phyloP scores from a whole-genome alignment of 2,888 invertebrate genomes.

The Andrena praecox region DNA sequence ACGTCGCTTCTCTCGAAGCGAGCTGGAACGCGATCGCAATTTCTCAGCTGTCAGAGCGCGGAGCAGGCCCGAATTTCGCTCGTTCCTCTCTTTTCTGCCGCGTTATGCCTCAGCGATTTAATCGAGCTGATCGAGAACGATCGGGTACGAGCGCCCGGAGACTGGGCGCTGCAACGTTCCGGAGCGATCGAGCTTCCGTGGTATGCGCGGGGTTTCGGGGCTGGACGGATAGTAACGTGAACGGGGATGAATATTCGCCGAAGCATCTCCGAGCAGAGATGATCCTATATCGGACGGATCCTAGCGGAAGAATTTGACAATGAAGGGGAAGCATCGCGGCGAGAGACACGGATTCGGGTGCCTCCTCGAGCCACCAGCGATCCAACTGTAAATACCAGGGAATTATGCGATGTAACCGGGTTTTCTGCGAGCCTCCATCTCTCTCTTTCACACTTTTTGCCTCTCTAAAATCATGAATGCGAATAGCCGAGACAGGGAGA shows the following conservation, averaged over 20 bases:
- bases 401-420: slow-evolving; percentile 50
- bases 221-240: too few relatives aligned
- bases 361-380: not conserved
- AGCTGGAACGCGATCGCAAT: slow-evolving; percentile 49
- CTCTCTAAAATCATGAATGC: slow-evolving; percentile 53
- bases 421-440: slow-evolving; percentile 32
- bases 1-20: slow-evolving; percentile 46
- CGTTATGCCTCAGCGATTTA: slow-evolving; percentile 18
- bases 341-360: not conserved
- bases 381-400: slow-evolving; percentile 26
- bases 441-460: slow-evolving; percentile 14
- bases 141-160: not conserved
- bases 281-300: too few relatives aligned
- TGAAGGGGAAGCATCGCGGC: not conserved
- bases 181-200: too few relatives aligned
- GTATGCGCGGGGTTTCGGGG: too few relatives aligned
- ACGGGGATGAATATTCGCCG: too few relatives aligned
- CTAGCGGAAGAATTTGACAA: too few relatives aligned
- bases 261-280: too few relatives aligned
- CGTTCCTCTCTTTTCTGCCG: slow-evolving; percentile 6
- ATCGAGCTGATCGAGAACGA: not conserved
- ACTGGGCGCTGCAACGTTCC: too few relatives aligned
- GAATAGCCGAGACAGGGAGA: slow-evolving; percentile 45
- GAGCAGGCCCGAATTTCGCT: slow-evolving; percentile 36
- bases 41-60: slow-evolving; percentile 60